Evolutionary conservation across 2,888 invertebrate species (phyloP), one percentile per base, ranked within the genome.

Genomic region (Exocentrus adspersus): DNA sequence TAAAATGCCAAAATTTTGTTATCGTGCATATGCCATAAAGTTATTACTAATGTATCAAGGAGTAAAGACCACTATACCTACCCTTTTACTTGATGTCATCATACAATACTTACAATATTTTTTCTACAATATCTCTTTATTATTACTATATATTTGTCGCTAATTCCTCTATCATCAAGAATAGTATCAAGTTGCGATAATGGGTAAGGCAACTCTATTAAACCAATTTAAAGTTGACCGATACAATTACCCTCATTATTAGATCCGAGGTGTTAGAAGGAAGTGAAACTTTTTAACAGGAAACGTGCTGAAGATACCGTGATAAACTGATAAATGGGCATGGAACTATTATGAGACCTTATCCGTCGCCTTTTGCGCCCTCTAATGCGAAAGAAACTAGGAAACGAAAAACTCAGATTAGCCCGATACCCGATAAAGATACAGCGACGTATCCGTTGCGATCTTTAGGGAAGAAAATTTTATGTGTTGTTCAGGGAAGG

Each of bases 341-440:
- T 71, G 75, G 74, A 77, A 75, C 78, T 75, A 78, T 79, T 78
- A 78, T 74, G 72, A 74, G 76, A 77, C 77, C 77, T 77, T 77
- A 78, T n/a, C 78, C 78, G 72, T 77, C 73, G 75, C 73, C 75
- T 77, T 76, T 74, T 73, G 72, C 72, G 72, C 73, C 75, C 75
- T 70, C 69, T 77, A 78, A 78, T 72, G 73, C 71, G 73, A 76
- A 77, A 77, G 77, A 78, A 79, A 79, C 76, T 78, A 78, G 77
- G 78, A 78, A 79, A 78, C 77, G 78, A 78, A 76, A 76, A 78
- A 77, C 72, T 79, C 76, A 77, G 79, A 80, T 80, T 80, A 80
- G 79, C 74, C 74, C 74, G 79, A 79, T 78, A 74, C 72, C 69
- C 75, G 79, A 79, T 79, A 78, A 78, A 76, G 74, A 73, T 53